Percentiles rank a stretch among this genome's conserved stretches.
phyloP scores from a whole-genome alignment of 37 sponge, comb jelly and placozoan genomes.

The Spongilla lacustris region DNA sequence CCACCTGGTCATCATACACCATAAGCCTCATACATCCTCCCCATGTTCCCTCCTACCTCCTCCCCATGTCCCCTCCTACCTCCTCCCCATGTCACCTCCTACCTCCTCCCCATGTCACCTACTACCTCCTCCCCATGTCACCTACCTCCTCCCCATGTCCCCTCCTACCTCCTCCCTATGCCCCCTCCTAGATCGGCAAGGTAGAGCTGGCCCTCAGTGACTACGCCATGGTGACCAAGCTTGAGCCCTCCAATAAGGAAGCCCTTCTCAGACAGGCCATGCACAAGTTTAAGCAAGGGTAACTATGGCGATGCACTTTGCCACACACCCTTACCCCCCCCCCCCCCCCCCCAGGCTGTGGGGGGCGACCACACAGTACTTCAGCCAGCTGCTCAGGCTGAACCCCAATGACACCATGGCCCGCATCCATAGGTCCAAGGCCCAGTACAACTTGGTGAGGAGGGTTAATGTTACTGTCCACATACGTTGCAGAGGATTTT shows the following conservation, averaged over 20 bases:
- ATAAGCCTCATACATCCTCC: too few relatives aligned
- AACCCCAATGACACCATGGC: conserved; percentile 55
- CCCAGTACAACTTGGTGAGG: conserved; percentile 46
- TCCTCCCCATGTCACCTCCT: too few relatives aligned
- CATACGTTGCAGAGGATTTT: too few relatives aligned
- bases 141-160: background rate
- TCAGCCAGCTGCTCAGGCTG: conserved; percentile 28
- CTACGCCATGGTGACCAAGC: conserved; percentile 67
- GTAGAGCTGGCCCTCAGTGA: conserved; percentile 66
- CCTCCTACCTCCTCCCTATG: background rate
- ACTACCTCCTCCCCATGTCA: too few relatives aligned
- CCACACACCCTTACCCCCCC: background rate
- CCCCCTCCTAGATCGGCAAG: conserved; percentile 48
- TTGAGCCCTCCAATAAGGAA: conserved; percentile 59
- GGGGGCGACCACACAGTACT: conserved; percentile 30
- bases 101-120: too few relatives aligned
- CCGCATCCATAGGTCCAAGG: conserved; percentile 53
- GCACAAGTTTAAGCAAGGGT: conserved; percentile 56
- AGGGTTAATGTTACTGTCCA: too few relatives aligned
- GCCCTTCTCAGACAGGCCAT: conserved; percentile 76
- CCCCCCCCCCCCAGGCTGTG: conserved; percentile 31
- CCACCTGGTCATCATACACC: too few relatives aligned
- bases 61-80: too few relatives aligned
- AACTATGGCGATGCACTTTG: background rate
- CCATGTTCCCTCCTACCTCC: too few relatives aligned